phyloP scores from a whole-genome alignment of 1,140 invertebrate genomes.

The Parapsyche elsis region DNA sequence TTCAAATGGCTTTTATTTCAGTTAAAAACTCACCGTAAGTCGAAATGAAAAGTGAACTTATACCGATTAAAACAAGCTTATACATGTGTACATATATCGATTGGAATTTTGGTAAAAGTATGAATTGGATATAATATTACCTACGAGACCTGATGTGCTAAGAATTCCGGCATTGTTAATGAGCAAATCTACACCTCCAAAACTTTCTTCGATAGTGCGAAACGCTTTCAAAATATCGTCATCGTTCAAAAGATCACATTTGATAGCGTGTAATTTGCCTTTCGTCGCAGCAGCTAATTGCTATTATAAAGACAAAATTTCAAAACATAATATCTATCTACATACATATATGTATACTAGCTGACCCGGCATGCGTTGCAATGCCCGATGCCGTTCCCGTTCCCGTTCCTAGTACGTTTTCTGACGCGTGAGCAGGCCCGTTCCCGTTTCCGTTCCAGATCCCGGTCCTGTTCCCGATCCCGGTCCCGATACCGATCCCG shows the following conservation, averaged over 20 bases:
- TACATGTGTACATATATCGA: too few relatives aligned
- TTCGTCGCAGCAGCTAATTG: constrained; percentile 50
- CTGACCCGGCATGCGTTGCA: too few relatives aligned
- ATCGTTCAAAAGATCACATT: constrained; percentile 73
- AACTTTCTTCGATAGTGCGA: constrained; percentile 67
- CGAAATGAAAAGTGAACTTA: neutral
- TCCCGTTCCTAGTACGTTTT: too few relatives aligned
- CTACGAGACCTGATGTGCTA: constrained; percentile 27
- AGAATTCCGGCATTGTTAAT: constrained; percentile 74
- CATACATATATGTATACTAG: too few relatives aligned
- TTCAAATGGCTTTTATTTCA: too few relatives aligned
- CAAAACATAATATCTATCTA: neutral
- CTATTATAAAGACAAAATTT: neutral
- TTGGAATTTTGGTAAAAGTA: too few relatives aligned
- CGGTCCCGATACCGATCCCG: too few relatives aligned
- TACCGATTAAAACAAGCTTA: too few relatives aligned
- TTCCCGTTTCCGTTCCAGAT: too few relatives aligned
- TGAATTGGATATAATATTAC: neutral
- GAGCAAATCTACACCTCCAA: constrained; percentile 73
- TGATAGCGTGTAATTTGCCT: constrained; percentile 57
- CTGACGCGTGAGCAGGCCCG: too few relatives aligned
- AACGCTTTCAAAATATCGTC: constrained; percentile 73
- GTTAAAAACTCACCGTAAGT: neutral
- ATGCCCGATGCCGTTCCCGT: too few relatives aligned
- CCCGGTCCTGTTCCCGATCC: too few relatives aligned